Conservation (phyloP, 2,888 invertebrate genomes). For the Xestia sexstrigata region DNA sequence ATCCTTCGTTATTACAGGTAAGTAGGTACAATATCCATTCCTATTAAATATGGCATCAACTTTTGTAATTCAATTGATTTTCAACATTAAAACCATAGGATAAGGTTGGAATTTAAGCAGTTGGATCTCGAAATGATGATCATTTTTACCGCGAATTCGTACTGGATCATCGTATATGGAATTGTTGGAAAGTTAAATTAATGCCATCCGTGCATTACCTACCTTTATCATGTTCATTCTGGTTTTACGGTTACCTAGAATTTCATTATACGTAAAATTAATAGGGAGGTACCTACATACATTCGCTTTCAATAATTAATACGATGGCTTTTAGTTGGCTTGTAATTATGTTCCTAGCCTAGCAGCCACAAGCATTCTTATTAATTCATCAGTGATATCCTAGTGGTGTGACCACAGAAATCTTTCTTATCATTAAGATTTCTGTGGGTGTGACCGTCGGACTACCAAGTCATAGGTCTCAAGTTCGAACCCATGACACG, state of each 20-base stretch:
- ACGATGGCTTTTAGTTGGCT: background rate
- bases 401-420: too few relatives aligned
- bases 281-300: too few relatives aligned
- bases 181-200: conserved; percentile 46
- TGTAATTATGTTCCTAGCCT: background rate
- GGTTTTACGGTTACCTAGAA: conserved; percentile 35
- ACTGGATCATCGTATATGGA: conserved; percentile 50
- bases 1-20: background rate
- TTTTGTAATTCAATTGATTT: conserved; percentile 15
- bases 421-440: too few relatives aligned
- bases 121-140: conserved; percentile 18
- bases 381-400: too few relatives aligned
- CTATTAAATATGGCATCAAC: conserved; percentile 57
- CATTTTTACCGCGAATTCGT: conserved; percentile 59
- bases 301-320: background rate
- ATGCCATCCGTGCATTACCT: conserved; percentile 35
- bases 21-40: conserved; percentile 27
- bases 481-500: too few relatives aligned
- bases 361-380: background rate
- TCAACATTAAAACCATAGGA: background rate
- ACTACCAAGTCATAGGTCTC: too few relatives aligned
- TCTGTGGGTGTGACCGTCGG: too few relatives aligned
- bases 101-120: conserved; percentile 10
- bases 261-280: conserved; percentile 1
- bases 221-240: conserved; percentile 11